Evolutionary conservation across 1,140 invertebrate genomes (phyloP).

Genomic region (Aphelinus certus): DNA sequence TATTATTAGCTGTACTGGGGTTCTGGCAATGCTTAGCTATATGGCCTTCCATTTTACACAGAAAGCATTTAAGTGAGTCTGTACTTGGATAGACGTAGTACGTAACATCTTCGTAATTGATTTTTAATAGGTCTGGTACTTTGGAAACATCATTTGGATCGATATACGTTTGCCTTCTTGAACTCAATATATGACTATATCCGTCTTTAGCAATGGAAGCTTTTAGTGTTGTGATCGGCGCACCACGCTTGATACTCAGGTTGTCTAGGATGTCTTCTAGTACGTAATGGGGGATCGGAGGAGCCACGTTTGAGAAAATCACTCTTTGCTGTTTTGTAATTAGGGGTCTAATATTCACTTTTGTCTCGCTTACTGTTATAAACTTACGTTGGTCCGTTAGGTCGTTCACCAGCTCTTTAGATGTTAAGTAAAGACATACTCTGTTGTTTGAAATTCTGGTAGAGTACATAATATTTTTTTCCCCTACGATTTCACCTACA

Average conservation of each 20-base stretch:
- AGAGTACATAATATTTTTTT: background rate
- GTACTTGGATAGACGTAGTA: no score
- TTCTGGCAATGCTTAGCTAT: slow-evolving; percentile 27
- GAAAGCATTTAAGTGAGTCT: slow-evolving; percentile 24
- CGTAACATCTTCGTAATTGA: no score
- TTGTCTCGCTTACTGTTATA: background rate
- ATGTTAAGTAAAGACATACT: background rate
- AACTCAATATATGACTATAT: slow-evolving; percentile 9
- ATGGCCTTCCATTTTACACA: no score
- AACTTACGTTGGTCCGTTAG: background rate
- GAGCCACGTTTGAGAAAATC: slow-evolving; percentile 16
- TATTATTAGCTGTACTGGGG: no score
- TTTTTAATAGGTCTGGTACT: no score
- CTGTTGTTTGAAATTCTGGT: background rate
- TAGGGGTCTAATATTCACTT: slow-evolving; percentile 4
- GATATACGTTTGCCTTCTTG: slow-evolving; percentile 7
- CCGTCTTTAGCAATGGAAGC: slow-evolving; percentile 7
- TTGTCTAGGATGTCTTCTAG: slow-evolving; percentile 2
- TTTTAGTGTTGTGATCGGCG: slow-evolving; percentile 8
- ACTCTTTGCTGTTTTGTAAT: slow-evolving; percentile 8
- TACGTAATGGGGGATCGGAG: slow-evolving; percentile 6
- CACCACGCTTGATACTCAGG: background rate
- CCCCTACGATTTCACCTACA: background rate
- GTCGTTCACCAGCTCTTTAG: background rate
- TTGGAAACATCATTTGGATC: slow-evolving; percentile 18